Evolutionary conservation across 2,888 invertebrate genomes (phyloP), one percentile per base, ranked within the genome.

Genomic region (Alsophila aescularia): DNA sequence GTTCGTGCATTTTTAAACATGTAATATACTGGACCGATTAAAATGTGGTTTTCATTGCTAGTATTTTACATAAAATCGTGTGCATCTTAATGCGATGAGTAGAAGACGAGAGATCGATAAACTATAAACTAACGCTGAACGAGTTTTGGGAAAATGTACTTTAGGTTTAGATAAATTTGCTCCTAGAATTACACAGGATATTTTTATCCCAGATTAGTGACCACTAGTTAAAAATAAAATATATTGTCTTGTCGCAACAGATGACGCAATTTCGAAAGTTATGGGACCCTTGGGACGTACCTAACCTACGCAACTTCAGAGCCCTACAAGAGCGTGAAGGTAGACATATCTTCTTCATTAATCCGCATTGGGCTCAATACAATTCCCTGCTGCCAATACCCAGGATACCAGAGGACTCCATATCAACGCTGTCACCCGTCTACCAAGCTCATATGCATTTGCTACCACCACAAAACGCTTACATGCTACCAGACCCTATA

Each of bases 211-310:
- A n/a, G n/a, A n/a, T 6, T 6, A 21, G 6, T 6, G 21, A 21
- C 21, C 4, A 21, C 4, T 5, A 21, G 6, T 6, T 21, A 21
- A 21, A 3, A 21, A 5, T 6, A 21, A 21, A 5, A 21, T 5
- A 5, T 21, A 21, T 21, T 21, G 15, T 18, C n/a, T 31, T 49
- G 9, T 1, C 68, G 4, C 9, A 79, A 14, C 67, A 94, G 94
- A 81, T 94, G 71, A 89, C 87, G 53, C 76, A 86, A 63, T 93
- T 95, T 63, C 91, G 94, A 10, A 87, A 81, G 39, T 65, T 95
- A 6, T 82, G 90, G 71, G 83, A 93, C 44, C 85, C 86, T 0
- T 90, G 88, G 88, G 90, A 90, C 49, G 86, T 91, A 44, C 92
- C 88, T 0, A 87, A 93, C 29, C 60, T 85, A 7, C 70, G 86